Conservation (phyloP, 2,113 vertebrate species). For the Phylloscopus trochilus region DNA sequence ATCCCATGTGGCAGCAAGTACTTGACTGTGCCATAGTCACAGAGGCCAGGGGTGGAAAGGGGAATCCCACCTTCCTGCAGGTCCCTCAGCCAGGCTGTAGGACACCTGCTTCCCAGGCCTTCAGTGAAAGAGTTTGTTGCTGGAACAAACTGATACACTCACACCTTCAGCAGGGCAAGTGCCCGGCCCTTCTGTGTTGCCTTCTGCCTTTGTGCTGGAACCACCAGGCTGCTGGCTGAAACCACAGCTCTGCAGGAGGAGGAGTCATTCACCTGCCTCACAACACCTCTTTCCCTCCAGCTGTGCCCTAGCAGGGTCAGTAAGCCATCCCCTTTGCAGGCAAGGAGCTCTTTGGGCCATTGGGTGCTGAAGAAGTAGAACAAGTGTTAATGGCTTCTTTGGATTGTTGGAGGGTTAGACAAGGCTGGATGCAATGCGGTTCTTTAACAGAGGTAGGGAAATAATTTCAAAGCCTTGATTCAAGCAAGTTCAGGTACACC, state of each 20-base stretch:
- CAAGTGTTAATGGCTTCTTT: background rate
- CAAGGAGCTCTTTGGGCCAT: background rate
- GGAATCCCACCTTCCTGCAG: background rate
- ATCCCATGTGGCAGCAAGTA: background rate
- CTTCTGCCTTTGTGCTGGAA: background rate
- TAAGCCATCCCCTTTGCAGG: background rate
- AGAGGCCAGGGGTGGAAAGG: background rate
- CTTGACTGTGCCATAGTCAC: background rate
- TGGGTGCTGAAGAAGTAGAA: background rate
- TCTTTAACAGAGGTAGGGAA: background rate
- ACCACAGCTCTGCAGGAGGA: background rate
- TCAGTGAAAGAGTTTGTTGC: background rate
- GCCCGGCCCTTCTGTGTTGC: accelerated
- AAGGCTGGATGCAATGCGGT: background rate
- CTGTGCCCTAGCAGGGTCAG: background rate
- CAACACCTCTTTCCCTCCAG: background rate
- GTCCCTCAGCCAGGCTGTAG: background rate
- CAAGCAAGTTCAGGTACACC: background rate
- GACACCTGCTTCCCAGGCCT: background rate
- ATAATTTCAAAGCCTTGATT: background rate
- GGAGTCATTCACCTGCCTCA: background rate
- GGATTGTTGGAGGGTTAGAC: background rate
- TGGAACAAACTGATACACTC: background rate
- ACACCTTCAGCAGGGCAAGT: background rate
- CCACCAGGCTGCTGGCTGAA: background rate